A percentile compares a stretch with the other conserved stretches of the same genome.
Evolutionary conservation across 2,888 invertebrate genomes (phyloP).

Genomic region (Acrobasis repandana): DNA sequence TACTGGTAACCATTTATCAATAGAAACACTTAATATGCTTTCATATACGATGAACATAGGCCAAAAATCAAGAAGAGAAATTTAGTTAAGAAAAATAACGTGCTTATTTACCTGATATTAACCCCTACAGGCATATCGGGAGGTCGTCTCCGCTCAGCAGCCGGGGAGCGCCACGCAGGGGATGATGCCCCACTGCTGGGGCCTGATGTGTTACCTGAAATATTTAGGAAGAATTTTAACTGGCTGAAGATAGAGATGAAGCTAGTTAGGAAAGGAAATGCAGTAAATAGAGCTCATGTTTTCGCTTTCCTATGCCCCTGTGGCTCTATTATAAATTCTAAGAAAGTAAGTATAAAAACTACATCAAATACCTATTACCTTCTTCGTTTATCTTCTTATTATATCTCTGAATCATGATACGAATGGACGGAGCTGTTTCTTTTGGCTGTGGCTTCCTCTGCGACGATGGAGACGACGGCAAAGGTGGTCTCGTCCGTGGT

Average conservation of each 20-base stretch:
- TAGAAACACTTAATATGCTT: no score
- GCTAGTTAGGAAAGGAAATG: no score
- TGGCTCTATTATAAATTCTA: no score
- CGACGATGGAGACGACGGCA: slow-evolving; percentile 84
- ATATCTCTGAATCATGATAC: slow-evolving; percentile 87
- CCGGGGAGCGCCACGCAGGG: slow-evolving; percentile 86
- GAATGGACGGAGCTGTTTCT: slow-evolving; percentile 87
- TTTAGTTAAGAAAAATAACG: not conserved
- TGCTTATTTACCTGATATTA: slow-evolving; percentile 63
- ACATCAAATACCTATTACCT: slow-evolving; percentile 51
- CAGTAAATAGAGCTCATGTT: no score
- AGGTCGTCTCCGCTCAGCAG: slow-evolving; percentile 82
- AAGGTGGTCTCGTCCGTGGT: slow-evolving; percentile 74
- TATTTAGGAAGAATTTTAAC: not conserved
- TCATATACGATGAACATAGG: no score
- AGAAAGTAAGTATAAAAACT: no score
- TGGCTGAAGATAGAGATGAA: not conserved
- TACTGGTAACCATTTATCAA: no score
- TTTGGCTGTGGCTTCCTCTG: slow-evolving; percentile 80
- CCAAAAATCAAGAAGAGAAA: no score
- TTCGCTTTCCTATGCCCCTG: no score
- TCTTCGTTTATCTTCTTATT: slow-evolving; percentile 85
- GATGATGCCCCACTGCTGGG: slow-evolving; percentile 86
- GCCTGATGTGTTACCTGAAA: slow-evolving; percentile 67
- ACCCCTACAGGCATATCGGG: slow-evolving; percentile 77